Evolutionary conservation across 2,888 invertebrate genomes (phyloP), one percentile per base, ranked within the genome.

Genomic region (Xylophagus ater): DNA sequence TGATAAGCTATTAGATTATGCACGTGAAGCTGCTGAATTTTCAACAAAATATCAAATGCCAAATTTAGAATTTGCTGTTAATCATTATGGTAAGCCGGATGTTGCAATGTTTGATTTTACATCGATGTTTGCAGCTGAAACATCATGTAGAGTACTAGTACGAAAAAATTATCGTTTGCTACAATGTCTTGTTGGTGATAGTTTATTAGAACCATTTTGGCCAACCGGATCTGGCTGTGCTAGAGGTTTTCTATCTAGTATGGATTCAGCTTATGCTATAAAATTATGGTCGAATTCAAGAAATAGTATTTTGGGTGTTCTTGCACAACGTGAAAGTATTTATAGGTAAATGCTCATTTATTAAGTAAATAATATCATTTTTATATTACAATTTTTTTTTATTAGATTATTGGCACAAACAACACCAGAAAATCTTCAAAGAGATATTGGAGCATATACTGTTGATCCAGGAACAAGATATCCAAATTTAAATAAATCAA

Each of bases 21-120:
- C 97, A 0, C 74, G 82, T 40, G 90, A 96, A 61, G 97, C 97
- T 1, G 97, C 97, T 2, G 80, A 88, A 49, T 96, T 90, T 67
- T 86, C 90, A 14, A 94, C 93, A 0, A 78, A 84, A 58, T 82
- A 82, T 54, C 80, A 83, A 53, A 74, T 92, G 71, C 82, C 87
- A 36, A 74, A 84, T 55, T 68, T 84, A 50, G 93, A 96, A 63
- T 98, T 94, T 66, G 96, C 97, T 1, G 83, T 94, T 10, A 98
- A 98, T 68, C 94, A 96, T 66, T 93, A 92, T 60, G 93, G 93
- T 1, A 89, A 92, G 60, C 89, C 94, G 0, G 97, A 98, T 65
- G 90, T 97, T 2, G 93, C 96, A 29, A 86, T 97, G 77, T 98
- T 98, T 64, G 98, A 98, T 67, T 98, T 98, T 62, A 98, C 98